phyloP scores from a whole-genome alignment of 64 coral and sea anemone species.

The Montipora capricornis region DNA sequence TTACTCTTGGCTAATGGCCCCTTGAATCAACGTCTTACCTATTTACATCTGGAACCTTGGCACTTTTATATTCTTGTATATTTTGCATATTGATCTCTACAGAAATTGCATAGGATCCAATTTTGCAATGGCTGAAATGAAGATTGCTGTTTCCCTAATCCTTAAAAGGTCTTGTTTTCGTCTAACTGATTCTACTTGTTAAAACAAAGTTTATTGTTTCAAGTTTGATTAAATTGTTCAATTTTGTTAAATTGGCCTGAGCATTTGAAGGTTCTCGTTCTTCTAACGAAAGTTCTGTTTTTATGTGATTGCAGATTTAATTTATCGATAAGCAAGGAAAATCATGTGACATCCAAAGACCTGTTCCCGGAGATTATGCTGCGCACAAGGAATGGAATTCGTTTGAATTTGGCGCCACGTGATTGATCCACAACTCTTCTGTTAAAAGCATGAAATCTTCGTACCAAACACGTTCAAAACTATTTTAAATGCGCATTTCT shows the following conservation, averaged over 20 bases:
- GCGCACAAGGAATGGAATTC: constrained; percentile 35
- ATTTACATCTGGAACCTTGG: neutral
- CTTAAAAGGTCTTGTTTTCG: constrained; percentile 30
- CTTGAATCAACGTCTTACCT: no score
- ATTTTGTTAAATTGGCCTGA: no score
- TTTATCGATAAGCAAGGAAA: constrained; percentile 31
- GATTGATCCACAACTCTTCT: neutral
- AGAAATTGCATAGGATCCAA: constrained; percentile 77
- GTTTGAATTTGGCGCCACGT: constrained; percentile 14
- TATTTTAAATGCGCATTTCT: no score
- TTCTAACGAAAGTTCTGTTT: neutral
- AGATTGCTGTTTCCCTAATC: constrained; percentile 48
- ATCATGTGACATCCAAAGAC: constrained; percentile 9
- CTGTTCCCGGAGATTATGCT: constrained; percentile 31
- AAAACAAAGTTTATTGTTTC: no score
- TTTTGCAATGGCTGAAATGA: constrained; percentile 70
- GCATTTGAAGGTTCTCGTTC: no score
- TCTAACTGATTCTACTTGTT: neutral
- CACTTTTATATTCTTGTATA: neutral
- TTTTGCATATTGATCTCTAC: neutral
- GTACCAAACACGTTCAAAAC: no score
- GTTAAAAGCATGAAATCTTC: neutral
- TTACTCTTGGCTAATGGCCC: no score
- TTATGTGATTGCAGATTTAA: neutral
- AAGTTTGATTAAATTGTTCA: no score